phyloP scores from a whole-genome alignment of 1,140 invertebrate species.

The Zaprionus capensis region DNA sequence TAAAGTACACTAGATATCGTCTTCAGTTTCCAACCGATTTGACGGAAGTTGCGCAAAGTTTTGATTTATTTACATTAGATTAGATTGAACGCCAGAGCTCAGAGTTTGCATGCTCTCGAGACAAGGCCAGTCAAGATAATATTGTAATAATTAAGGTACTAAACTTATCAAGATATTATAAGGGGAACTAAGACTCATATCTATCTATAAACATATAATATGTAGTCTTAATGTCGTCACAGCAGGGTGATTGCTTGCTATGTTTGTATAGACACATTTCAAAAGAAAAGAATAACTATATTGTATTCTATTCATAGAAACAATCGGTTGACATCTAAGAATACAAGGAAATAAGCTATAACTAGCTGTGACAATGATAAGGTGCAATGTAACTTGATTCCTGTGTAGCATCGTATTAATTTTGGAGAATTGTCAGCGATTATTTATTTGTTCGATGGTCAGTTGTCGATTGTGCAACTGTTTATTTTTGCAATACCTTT shows the following conservation, averaged over 20 bases:
- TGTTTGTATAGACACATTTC: no score
- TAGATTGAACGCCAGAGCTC: neutral
- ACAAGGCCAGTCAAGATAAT: neutral
- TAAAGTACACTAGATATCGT: neutral
- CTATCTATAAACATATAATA: no score
- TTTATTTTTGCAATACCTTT: neutral
- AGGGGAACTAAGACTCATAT: no score
- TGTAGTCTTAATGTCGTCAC: no score
- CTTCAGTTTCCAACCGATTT: neutral
- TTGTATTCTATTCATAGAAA: no score
- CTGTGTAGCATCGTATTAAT: neutral
- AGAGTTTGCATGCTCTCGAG: neutral
- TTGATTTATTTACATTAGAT: slow-evolving; percentile 9
- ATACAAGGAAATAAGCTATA: no score
- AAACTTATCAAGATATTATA: neutral
- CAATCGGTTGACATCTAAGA: no score
- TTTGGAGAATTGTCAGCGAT: neutral
- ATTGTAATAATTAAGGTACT: neutral
- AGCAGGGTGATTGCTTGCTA: no score
- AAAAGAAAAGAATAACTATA: no score
- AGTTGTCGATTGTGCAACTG: slow-evolving; percentile 3
- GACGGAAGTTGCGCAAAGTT: slow-evolving; percentile 4
- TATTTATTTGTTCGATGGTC: slow-evolving; percentile 20
- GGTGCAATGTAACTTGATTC: no score
- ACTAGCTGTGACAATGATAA: no score